phyloP scores from a whole-genome alignment of 2,888 invertebrate species.

The Cephalotes varians region DNA sequence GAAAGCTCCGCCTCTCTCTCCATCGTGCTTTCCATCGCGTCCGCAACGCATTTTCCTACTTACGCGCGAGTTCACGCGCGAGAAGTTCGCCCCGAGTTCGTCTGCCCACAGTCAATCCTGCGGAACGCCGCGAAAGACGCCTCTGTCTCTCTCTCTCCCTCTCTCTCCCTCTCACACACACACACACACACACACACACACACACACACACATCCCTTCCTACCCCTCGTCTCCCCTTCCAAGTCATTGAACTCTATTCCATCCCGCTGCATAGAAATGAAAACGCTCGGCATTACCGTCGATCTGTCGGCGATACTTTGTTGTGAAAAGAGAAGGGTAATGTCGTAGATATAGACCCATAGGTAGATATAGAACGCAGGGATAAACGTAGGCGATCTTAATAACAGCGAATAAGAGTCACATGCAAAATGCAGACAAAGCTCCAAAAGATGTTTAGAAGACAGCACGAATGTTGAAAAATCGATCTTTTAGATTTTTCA shows the following conservation, averaged over 20 bases:
- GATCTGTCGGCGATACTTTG: slow-evolving; percentile 24
- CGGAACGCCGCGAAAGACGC: slow-evolving; percentile 26
- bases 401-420: neutral
- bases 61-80: slow-evolving; percentile 62
- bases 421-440: neutral
- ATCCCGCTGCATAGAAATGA: slow-evolving; percentile 35
- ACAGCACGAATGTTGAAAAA: neutral
- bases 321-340: neutral
- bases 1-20: slow-evolving; percentile 80
- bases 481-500: neutral
- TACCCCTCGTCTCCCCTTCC: neutral
- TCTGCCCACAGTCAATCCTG: slow-evolving; percentile 43
- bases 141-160: neutral
- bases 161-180: neutral
- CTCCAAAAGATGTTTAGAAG: neutral
- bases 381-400: slow-evolving; percentile 2
- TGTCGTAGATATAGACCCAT: slow-evolving; percentile 9
- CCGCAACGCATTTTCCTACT: slow-evolving; percentile 60
- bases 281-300: slow-evolving; percentile 23
- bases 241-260: slow-evolving; percentile 48
- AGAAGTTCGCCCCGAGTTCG: slow-evolving; percentile 51
- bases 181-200: no score
- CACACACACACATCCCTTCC: no score
- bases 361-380: no score
- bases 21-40: slow-evolving; percentile 55